Conservation (phyloP, 2,797 vertebrate genomes). For the Schizothorax lantsangensis region DNA sequence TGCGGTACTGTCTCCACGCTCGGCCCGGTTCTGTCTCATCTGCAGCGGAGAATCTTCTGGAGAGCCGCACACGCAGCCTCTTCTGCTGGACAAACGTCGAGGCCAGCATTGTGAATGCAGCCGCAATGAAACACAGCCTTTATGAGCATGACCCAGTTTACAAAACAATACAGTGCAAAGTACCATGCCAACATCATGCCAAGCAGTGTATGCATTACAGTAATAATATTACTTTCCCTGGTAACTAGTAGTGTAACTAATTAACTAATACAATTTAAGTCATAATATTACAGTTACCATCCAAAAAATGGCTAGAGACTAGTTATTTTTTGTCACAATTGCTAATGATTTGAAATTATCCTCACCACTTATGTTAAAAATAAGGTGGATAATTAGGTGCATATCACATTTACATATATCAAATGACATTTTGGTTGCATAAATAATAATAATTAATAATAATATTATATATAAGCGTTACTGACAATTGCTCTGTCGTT, state of each 20-base stretch:
- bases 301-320: too few species aligned
- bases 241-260: too few species aligned
- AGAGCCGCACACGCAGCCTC: slow-evolving; percentile 62
- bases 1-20: slow-evolving; percentile 10
- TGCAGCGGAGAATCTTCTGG: slow-evolving; percentile 45
- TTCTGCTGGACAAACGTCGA: slow-evolving; percentile 50
- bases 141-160: not conserved
- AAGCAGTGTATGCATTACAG: too few species aligned
- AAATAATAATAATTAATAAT: not conserved
- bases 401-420: not conserved
- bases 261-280: too few species aligned
- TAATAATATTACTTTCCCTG: too few species aligned
- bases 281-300: too few species aligned
- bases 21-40: not conserved
- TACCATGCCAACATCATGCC: not conserved
- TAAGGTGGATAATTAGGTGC: not conserved
- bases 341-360: too few species aligned
- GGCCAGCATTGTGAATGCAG: slow-evolving; percentile 4
- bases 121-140: not conserved
- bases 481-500: slow-evolving; percentile 18
- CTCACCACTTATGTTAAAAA: not conserved
- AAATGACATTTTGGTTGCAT: not conserved
- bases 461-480: not conserved
- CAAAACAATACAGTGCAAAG: not conserved
- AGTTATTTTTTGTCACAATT: too few species aligned